Evolutionary conservation across 2,113 vertebrate species (phyloP), one percentile per base, ranked within the genome.

Genomic region (Malurus melanocephalus): DNA sequence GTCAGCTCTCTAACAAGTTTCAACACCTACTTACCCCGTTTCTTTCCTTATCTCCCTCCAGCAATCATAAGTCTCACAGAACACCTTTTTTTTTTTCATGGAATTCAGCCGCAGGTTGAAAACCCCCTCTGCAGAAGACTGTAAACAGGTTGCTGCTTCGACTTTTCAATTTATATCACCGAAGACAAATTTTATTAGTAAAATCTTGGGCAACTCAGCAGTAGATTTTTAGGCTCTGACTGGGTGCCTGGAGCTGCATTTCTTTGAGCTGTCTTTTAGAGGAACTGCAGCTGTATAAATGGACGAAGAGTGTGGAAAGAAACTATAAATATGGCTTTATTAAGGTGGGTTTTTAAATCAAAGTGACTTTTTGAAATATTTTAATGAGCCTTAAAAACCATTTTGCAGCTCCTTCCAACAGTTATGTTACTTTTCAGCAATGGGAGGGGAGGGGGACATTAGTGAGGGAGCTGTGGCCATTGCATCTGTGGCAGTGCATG

Each of bases 221-320:
- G 59, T 85, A 80, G 85, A 89, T 91, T 93, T 95, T 93, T 80
- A 83, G 85, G 59, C 73, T 93, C 87, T 91, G 89, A 92, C 67
- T 85, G 87, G 89, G 82, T 95, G 91, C 87, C 91, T 96, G 88
- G 89, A 92, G 73, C 80, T 93, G 90, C 78, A 55, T 81, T 92
- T 90, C 92, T 92, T 89, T 93, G 94, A 94, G 88, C 80, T 92
- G 93, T 89, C 95, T 92, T 71, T 82, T 85, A 85, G 93, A 93
- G 80, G 69, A 94, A 69, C 80, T 84, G 90, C 95, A 95, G 90
- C 94, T 95, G 85, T 91, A 78, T 88, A 93, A 95, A 89, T 94
- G 93, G 92, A 88, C 75, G 84, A 93, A 92, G 83, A 68, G 62
- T 91, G 80, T 92, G 93, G 95, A 94, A 95, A 95, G 87, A 90